These are phyloP conservation scores for Motacilla alba DNA, from an alignment of 2,113 vertebrate genomes.

Conservation along the genomic window DNA sequence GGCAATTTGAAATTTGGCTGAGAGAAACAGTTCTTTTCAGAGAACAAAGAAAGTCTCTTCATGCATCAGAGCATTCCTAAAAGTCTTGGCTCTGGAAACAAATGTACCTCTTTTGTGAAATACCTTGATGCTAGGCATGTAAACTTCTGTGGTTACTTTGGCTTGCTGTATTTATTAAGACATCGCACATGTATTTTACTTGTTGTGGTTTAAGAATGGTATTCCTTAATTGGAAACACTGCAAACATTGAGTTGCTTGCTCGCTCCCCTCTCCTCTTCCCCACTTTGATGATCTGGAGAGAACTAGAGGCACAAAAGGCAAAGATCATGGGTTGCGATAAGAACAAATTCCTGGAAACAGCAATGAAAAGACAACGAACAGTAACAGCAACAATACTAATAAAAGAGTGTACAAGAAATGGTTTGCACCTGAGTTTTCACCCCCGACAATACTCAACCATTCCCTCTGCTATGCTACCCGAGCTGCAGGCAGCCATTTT, in stretches of 20 bases:
- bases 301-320: not conserved
- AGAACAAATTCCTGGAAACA: not conserved
- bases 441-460: fast-evolving
- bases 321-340: not conserved
- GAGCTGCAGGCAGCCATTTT: not conserved
- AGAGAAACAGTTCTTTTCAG: not conserved
- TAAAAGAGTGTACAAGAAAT: not conserved
- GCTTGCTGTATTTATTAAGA: not conserved
- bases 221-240: not conserved
- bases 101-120: not conserved
- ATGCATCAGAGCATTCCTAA: not conserved
- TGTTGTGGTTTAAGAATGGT: not conserved
- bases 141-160: not conserved
- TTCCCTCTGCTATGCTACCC: fast-evolving
- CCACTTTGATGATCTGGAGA: not conserved
- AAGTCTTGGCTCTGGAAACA: not conserved
- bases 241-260: not conserved
- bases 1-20: not conserved
- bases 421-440: not conserved
- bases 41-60: not conserved
- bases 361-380: not conserved
- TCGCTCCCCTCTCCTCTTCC: not conserved
- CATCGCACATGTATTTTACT: not conserved
- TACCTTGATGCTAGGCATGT: not conserved
- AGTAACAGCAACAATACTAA: not conserved